These are phyloP conservation scores for Onchidella celtica DNA, from an alignment of 2,888 invertebrate genomes.

Conservation along the genomic window DNA sequence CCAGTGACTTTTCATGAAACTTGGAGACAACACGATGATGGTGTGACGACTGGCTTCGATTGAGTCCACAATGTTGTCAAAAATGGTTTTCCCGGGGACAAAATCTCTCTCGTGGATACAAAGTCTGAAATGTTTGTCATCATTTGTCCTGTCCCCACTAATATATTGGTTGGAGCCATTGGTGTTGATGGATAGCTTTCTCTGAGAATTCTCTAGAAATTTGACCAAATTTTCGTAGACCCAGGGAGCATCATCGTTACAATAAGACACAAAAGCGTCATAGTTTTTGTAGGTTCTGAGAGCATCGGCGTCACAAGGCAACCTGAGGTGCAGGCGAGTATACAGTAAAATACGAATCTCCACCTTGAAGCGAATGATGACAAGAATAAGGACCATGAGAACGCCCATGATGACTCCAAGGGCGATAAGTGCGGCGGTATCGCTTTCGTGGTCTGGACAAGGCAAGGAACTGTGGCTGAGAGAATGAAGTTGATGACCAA, in stretches of 20 bases:
- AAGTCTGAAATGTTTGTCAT: conserved; percentile 55
- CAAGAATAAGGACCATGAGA: conserved; percentile 40
- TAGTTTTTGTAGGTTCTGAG: conserved; percentile 80
- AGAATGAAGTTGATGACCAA: conserved; percentile 47
- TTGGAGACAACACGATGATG: conserved; percentile 92
- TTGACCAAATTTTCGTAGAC: conserved; percentile 91
- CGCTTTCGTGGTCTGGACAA: conserved; percentile 31
- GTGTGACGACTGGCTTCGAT: conserved; percentile 92
- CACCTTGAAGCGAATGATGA: conserved; percentile 17
- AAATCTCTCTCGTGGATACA: conserved; percentile 71
- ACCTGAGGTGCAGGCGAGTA: conserved; percentile 68
- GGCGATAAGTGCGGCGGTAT: conserved; percentile 32
- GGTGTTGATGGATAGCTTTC: background rate
- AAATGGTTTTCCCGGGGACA: conserved; percentile 82
- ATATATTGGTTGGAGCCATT: background rate
- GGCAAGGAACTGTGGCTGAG: conserved; percentile 45
- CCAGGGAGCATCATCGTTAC: conserved; percentile 92
- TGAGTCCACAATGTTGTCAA: conserved; percentile 93
- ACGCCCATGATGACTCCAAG: conserved; percentile 39
- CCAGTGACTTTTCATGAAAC: conserved; percentile 95
- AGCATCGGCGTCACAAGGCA: conserved; percentile 59
- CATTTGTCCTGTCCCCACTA: background rate
- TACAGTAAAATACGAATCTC: conserved; percentile 66
- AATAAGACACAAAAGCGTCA: conserved; percentile 94
- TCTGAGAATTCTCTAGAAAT: conserved; percentile 85